Conservation (phyloP, 2,797 vertebrate species). For the Catostomus latipinnis region DNA sequence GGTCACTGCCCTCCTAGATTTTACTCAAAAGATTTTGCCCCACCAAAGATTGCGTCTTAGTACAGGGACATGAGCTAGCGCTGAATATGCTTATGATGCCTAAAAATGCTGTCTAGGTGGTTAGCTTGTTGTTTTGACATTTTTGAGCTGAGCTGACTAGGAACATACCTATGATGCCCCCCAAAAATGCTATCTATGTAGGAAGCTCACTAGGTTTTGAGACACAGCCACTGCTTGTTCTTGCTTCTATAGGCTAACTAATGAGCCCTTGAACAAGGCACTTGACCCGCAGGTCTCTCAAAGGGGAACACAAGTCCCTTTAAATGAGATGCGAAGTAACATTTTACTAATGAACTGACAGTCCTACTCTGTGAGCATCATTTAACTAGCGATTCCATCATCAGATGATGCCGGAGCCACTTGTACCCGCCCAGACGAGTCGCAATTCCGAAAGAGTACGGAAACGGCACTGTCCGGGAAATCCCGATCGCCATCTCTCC, state of each 20-base stretch:
- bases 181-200: neutral
- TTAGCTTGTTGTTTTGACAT: too few species aligned
- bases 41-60: too few species aligned
- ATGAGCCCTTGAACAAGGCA: neutral
- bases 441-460: conserved; percentile 52
- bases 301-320: neutral
- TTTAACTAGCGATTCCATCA: conserved; percentile 14
- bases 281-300: conserved; percentile 4
- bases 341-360: neutral
- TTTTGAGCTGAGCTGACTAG: neutral
- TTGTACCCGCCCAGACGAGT: conserved; percentile 58
- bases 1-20: too few species aligned
- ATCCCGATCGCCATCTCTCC: conserved; percentile 76
- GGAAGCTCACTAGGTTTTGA: neutral
- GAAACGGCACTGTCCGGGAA: conserved; percentile 73
- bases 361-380: neutral
- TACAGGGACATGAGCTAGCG: too few species aligned
- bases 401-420: neutral
- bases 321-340: neutral
- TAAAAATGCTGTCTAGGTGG: neutral
- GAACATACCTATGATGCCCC: too few species aligned
- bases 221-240: too few species aligned
- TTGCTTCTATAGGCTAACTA: neutral
- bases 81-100: too few species aligned
- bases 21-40: too few species aligned